Base-by-base conservation (phyloP, 2,888 invertebrate genomes). In the Oconnorella tubifera region DNA sequence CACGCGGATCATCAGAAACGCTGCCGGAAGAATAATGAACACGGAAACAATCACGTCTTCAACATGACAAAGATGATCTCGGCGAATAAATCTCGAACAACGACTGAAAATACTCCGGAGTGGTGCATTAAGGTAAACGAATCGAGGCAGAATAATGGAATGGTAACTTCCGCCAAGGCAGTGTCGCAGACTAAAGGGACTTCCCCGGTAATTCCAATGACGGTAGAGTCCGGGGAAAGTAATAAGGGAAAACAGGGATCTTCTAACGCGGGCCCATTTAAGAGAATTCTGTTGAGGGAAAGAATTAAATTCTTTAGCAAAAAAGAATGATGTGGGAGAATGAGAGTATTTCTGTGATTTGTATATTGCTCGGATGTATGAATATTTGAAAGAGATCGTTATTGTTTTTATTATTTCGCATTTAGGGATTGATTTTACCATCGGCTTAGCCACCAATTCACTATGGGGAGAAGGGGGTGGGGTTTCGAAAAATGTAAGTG, bases 21-120 rank as follows among this genome's bases (percentile, higher is more conserved):
- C 3, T 59, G 59, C 14, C 59, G 59, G 3, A 59, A 59, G 40
- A 33, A 59, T 40, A 29, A 40, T 14, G 27, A 28, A 6, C 60
- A 29, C 31, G 49, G 29, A 27, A 32, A 60, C 23, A 51, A 31
- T 4, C 60, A 60, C 50, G 60, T 60, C 0, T 60, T 60, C 60
- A 60, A 60, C 50, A 6, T 60, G 60, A 29, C 60, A 0, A 50
- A 48, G 6, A 49, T 60, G 48, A 33, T 60, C 14, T 49, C 60
- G 53, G 53, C 10, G 4, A 51, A 51, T 25, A 51, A 51, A 23
- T 19, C 10, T 23, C 25, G 10, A 51, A 27, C 10, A 51, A 6
- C 53, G 53, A 51, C 10, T 6, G 53, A 51, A 25, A 23, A 51
- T 19, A 19, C 10, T 19, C 53, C 53, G 10, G 53, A 51, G 10